Percentiles rank a stretch among this genome's conserved stretches.
These are phyloP conservation scores for Telmatochromis brichardi DNA, from an alignment of 2,113 vertebrate genomes.

Conservation along the genomic window DNA sequence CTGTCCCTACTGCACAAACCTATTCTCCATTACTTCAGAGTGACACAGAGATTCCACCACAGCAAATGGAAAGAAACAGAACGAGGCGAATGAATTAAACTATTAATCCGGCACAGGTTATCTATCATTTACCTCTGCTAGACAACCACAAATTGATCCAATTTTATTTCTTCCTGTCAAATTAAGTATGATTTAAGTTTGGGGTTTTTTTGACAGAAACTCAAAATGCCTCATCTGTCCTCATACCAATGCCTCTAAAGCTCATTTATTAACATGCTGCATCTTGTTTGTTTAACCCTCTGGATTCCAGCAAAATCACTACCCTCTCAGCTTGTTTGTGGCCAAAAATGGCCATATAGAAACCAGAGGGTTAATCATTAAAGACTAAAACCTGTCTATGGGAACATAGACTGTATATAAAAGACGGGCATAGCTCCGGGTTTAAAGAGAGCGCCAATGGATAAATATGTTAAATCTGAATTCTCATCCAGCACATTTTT, in stretches of 20 bases:
- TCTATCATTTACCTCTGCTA: neutral
- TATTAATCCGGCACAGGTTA: neutral
- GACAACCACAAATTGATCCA: neutral
- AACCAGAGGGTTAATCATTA: too few species aligned
- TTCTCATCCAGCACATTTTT: neutral
- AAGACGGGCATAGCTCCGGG: rapidly evolving
- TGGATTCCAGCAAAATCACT: too few species aligned
- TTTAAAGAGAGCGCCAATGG: neutral
- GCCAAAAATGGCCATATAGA: too few species aligned
- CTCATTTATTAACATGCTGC: neutral
- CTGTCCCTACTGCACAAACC: neutral
- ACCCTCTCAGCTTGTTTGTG: too few species aligned
- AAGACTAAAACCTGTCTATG: neutral
- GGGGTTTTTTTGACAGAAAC: neutral
- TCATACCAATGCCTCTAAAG: neutral
- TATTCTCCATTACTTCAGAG: neutral
- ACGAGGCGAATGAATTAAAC: neutral
- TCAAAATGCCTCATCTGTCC: neutral
- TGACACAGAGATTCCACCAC: neutral
- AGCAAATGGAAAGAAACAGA: neutral
- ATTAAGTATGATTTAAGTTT: neutral
- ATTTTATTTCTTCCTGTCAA: neutral
- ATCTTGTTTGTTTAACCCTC: neutral
- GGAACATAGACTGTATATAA: neutral
- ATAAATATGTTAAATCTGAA: neutral